Conservation (phyloP, 2,113 vertebrate genomes). For the Okapia johnstoni region DNA sequence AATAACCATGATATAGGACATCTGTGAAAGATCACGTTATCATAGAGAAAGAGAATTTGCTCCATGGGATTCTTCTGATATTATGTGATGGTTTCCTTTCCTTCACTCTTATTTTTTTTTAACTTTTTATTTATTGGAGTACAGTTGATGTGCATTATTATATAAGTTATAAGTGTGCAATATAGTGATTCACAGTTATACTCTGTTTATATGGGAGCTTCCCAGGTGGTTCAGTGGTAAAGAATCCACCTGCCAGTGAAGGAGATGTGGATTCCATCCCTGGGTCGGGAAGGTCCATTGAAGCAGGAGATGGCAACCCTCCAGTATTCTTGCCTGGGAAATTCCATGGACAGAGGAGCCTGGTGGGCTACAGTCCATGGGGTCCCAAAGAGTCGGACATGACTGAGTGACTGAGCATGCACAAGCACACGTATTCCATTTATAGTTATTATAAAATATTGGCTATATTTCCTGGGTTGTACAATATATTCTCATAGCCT, state of each 20-base stretch:
- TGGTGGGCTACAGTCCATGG: neutral
- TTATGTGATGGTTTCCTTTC: neutral
- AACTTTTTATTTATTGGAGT: neutral
- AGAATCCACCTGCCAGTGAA: neutral
- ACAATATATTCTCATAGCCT: neutral
- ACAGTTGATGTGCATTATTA: neutral
- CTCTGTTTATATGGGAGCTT: neutral
- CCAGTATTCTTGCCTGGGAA: neutral
- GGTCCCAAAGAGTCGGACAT: neutral
- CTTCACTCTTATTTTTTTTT: neutral
- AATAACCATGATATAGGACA: accelerated
- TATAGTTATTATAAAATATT: neutral
- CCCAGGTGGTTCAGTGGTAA: neutral
- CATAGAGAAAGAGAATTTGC: neutral
- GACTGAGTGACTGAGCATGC: neutral
- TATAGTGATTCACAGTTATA: neutral
- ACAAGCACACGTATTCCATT: neutral
- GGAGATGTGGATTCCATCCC: neutral
- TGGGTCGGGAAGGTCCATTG: neutral
- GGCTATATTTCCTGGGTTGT: neutral
- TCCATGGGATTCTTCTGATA: neutral
- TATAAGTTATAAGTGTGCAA: neutral
- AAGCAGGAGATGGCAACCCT: neutral
- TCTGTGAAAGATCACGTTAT: no score
- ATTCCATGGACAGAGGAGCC: neutral